Base-by-base conservation (phyloP, 2,888 invertebrate species). In the Cryptus viduatorius region DNA sequence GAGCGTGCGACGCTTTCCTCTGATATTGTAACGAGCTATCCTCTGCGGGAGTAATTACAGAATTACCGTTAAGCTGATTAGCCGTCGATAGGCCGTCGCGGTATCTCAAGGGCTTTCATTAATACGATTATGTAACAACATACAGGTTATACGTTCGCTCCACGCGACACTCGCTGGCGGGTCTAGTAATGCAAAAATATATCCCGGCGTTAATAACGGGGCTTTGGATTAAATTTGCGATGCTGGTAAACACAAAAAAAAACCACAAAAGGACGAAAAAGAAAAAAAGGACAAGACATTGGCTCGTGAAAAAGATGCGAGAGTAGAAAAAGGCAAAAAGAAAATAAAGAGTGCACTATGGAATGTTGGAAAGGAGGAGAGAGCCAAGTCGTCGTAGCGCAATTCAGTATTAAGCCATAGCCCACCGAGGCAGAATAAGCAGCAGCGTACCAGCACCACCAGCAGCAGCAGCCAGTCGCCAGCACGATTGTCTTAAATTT, bases 401-500 rank as follows among this genome's bases (percentile, higher is more conserved):
- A 68, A 75, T 79, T 77, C 81, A 73, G 75, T 82, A 82, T 71
- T 64, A 79, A 79, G 69, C 79, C 46, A 71, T 77, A 24, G 12
- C 29, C 48, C 56, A 24, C 53, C 59, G 50, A 71, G 78, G 59
- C 65, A 46, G 53, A 82, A 78, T 69, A 72, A 65, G 65, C 56
- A 46, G 69, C 24, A 75, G 77, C 24, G 46, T 8, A 71, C 46
- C 12, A 46, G 48, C 53, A 82, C 79, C 50, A 82, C 79, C 50
- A 76, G 71, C 73, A 78, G 65, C 79, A 53, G 84, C 68, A 82
- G 86, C 79, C 85, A 84, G 85, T 71, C 68, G 53, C 69, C 67
- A 48, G 83, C 73, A 86, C 89, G 91, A 92, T 91, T 91, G 90
- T 91, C 91, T 91, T 90, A 89, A 91, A 92, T 92, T 92, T 92